Base-by-base conservation (phyloP, 2,797 vertebrate species). In the Acanthornis magna region DNA sequence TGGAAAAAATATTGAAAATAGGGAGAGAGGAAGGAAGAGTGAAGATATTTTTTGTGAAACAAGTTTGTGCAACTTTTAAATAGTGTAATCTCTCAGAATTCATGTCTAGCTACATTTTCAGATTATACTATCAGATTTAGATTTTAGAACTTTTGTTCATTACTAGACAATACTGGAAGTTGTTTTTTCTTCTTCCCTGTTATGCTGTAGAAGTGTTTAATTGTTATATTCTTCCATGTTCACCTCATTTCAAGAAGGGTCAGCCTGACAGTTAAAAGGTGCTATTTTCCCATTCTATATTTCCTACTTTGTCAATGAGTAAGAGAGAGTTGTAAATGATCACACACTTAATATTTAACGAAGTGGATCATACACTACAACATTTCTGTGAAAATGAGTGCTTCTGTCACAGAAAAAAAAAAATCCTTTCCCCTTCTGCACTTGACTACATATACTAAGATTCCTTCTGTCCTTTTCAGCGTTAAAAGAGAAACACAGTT, bases 381-480 rank as follows among this genome's bases (percentile, higher is more conserved):
- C n/a, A 62, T 80, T 42, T 84, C 21, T 22, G 13, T 61, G 23
- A 43, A 85, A 70, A 70, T 23, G 1, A 76, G 6, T 36, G 4
- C 0, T 53, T 57, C 57, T 68, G 5, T 43, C n/a, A 16, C 3
- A 76, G n/a, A 61, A 63, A 29, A 73, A 58, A 58, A 58, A 66
- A n/a, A 29, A 2, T 17, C 0, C 38, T 34, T 73, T 66, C 36
- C 17, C 8, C 10, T 61, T 26, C 8, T 22, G 11, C 1, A 1
- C 6, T 66, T 38, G 13, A 7, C 8, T 3, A 20, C 7, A 32
- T 10, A 6, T 10, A 32, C 10, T 54, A n/a, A 47, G 19, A 50
- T 62, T 43, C 0, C 4, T 93, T 66, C 60, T 70, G 9, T 29
- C 11, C 6, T 27, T 72, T 89, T 85, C 55, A 76, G 5, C 25